phyloP scores from a whole-genome alignment of 2,113 vertebrate species.

The Pseudois nayaur region DNA sequence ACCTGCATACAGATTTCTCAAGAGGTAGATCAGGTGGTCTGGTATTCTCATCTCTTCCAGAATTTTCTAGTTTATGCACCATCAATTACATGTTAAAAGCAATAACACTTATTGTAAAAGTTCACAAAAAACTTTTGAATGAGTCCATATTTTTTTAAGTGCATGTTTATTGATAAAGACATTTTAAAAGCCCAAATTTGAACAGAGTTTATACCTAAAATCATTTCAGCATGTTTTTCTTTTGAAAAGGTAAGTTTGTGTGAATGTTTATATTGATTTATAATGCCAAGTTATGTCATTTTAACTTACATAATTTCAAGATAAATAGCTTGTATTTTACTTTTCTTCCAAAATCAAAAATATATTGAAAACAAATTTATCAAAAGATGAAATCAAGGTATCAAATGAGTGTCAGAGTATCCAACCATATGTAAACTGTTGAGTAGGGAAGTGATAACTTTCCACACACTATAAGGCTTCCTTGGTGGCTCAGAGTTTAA shows the following conservation, averaged over 20 bases:
- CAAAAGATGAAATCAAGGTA: not conserved
- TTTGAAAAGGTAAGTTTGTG: not conserved
- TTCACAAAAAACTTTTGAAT: not conserved
- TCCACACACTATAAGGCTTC: not conserved
- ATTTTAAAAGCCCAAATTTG: not conserved
- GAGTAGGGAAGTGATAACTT: not conserved
- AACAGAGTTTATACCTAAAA: not conserved
- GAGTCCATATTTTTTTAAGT: not conserved
- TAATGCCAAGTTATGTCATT: not conserved
- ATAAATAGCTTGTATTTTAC: not conserved
- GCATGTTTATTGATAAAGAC: not conserved
- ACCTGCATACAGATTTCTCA: too few relatives aligned
- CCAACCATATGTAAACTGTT: not conserved
- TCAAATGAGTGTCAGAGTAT: not conserved
- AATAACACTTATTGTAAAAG: not conserved
- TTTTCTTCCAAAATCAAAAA: not conserved
- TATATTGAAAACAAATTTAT: not conserved
- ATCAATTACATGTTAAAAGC: not conserved
- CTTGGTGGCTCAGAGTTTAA: too few relatives aligned
- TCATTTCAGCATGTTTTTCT: not conserved
- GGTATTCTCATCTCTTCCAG: too few relatives aligned
- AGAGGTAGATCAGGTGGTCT: too few relatives aligned
- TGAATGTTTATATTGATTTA: not conserved
- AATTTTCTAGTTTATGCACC: not conserved
- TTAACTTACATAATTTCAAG: not conserved